Base-by-base conservation (phyloP, 1,140 invertebrate genomes). In the Sycophaga agraensis region DNA sequence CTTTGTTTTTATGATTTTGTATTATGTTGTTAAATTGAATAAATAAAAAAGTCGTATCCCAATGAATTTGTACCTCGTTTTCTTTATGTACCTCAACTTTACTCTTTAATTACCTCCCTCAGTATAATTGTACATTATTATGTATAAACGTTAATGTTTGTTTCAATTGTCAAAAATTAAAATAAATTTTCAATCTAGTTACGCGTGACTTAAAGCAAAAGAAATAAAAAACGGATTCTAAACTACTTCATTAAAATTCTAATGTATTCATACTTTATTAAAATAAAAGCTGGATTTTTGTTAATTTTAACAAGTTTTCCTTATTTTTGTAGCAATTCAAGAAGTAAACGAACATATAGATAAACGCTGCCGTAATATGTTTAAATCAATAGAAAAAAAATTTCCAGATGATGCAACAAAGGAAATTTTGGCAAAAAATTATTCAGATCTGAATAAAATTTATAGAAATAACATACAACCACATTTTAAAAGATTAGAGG, bases 401-500 rank as follows among this genome's bases (percentile, higher is more conserved):
- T 67, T 70, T 5, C 26, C 39, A 45, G 60, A 73, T 35, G 50
- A 28, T 7, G 62, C 70, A 14, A 57, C 54, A 6, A 8, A 49
- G 19, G 34, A 22, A 12, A 14, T 40, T 8, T 49, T 76, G n/a
- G 53, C 64, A 21, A 54, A 21, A n/a, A 70, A 69, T 42, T 34
- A 68, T 21, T 68, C 64, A 42, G 39, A 64, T 24, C 67, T 77
- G 51, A 56, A 50, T 54, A 71, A 61, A 46, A 50, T 56, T n/a
- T 76, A 74, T 48, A 46, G 21, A 24, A 16, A 39, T 22, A 66
- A 49, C 57, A 59, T 64, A 19, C 26, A 56, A 17, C 46, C 64
- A 35, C 45, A 73, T 56, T 68, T 74, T n/a, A 53, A 57, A 64
- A 55, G 26, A 16, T 64, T 77, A 39, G 26, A 77, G 73, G 75